These are phyloP conservation scores for Mellivora capensis DNA, from an alignment of 2,113 vertebrate genomes.

Conservation along the genomic window DNA sequence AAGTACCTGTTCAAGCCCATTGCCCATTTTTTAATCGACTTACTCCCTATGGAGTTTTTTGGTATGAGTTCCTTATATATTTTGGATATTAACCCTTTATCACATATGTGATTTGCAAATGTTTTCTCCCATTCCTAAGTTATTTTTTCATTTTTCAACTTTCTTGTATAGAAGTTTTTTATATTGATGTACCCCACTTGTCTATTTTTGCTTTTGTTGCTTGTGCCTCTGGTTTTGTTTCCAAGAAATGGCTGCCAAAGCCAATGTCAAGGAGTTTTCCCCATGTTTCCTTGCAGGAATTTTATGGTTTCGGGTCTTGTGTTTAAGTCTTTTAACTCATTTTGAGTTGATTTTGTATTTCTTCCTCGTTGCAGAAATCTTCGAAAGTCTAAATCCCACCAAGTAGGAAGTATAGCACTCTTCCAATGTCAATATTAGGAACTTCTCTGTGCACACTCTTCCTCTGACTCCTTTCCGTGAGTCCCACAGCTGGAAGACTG, in stretches of 20 bases:
- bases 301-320: neutral
- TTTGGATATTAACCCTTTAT: neutral
- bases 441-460: neutral
- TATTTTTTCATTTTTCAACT: neutral
- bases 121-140: neutral
- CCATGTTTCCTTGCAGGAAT: neutral
- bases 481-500: neutral
- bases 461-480: neutral
- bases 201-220: neutral
- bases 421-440: neutral
- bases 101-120: neutral
- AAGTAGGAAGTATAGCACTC: rapidly evolving
- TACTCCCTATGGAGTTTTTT: neutral
- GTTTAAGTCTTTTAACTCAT: neutral
- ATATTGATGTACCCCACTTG: neutral
- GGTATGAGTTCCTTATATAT: neutral
- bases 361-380: neutral
- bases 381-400: neutral
- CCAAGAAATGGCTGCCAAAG: neutral
- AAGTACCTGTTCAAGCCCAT: neutral
- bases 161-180: neutral
- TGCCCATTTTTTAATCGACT: neutral
- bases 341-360: neutral
- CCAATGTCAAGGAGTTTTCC: neutral
- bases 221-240: neutral